Percentiles rank a stretch among this genome's conserved stretches.
Conservation (phyloP, 2,888 invertebrate species). For the Lithophane semibrunnea region DNA sequence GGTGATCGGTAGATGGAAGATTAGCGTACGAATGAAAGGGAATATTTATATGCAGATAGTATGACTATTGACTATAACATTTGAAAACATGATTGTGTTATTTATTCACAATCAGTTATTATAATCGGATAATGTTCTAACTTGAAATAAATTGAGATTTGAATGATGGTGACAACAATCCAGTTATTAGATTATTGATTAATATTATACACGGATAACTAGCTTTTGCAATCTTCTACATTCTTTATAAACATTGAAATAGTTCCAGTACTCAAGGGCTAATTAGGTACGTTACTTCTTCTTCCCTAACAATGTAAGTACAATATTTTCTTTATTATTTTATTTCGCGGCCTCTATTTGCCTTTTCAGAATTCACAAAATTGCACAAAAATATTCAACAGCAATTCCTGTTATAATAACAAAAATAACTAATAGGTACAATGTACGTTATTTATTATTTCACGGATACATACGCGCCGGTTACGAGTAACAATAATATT, state of each 20-base stretch:
- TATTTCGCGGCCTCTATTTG: not conserved
- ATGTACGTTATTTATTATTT: conserved; percentile 53
- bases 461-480: conserved; percentile 37
- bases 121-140: not conserved
- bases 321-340: not conserved
- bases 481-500: conserved; percentile 63
- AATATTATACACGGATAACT: not conserved
- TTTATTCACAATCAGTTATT: not conserved
- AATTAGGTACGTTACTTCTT: not conserved
- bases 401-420: conserved; percentile 23
- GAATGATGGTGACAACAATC: not conserved
- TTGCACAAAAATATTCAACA: conserved; percentile 18
- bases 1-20: not conserved
- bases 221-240: not conserved
- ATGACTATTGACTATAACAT: not conserved
- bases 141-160: not conserved
- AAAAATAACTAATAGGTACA: conserved; percentile 54
- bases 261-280: not conserved
- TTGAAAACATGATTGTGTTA: not conserved
- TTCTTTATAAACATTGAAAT: not conserved
- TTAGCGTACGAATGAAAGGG: not conserved
- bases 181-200: not conserved
- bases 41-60: not conserved
- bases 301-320: not conserved
- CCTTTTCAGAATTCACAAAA: not conserved